A percentile compares a stretch with the other conserved stretches of the same genome.
phyloP scores from a whole-genome alignment of 1,140 invertebrate species.

The Oreohelix idahoensis region DNA sequence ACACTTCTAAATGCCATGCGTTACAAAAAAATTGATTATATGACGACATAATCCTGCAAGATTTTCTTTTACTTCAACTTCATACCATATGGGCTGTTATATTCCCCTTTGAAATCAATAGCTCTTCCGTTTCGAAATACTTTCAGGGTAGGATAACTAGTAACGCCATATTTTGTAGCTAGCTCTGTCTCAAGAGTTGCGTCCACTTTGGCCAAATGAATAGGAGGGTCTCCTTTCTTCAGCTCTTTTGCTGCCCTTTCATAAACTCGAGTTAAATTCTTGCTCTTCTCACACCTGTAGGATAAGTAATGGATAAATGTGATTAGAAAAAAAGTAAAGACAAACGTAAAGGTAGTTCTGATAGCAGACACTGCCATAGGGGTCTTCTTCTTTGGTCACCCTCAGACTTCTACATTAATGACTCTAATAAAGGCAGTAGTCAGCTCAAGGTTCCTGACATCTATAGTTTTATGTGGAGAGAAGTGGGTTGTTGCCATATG shows the following conservation, averaged over 20 bases:
- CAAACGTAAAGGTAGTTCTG: too few relatives aligned
- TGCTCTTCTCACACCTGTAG: slow-evolving; percentile 96
- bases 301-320: background rate
- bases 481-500: too few relatives aligned
- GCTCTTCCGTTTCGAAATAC: slow-evolving; percentile 90
- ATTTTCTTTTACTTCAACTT: background rate
- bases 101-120: slow-evolving; percentile 62
- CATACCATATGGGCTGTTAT: slow-evolving; percentile 40
- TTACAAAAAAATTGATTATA: too few relatives aligned
- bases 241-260: slow-evolving; percentile 92
- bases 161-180: slow-evolving; percentile 88
- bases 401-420: too few relatives aligned
- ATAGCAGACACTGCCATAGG: too few relatives aligned
- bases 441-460: too few relatives aligned
- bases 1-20: too few relatives aligned
- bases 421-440: too few relatives aligned
- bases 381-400: too few relatives aligned
- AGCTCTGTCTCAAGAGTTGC: slow-evolving; percentile 93
- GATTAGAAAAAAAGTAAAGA: too few relatives aligned
- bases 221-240: slow-evolving; percentile 79
- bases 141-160: slow-evolving; percentile 97
- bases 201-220: slow-evolving; percentile 97
- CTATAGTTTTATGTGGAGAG: too few relatives aligned
- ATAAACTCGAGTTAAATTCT: slow-evolving; percentile 96
- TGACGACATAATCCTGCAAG: too few relatives aligned